Evolutionary conservation across 2,888 invertebrate species (phyloP).

Genomic region (Leucozona laternaria): DNA sequence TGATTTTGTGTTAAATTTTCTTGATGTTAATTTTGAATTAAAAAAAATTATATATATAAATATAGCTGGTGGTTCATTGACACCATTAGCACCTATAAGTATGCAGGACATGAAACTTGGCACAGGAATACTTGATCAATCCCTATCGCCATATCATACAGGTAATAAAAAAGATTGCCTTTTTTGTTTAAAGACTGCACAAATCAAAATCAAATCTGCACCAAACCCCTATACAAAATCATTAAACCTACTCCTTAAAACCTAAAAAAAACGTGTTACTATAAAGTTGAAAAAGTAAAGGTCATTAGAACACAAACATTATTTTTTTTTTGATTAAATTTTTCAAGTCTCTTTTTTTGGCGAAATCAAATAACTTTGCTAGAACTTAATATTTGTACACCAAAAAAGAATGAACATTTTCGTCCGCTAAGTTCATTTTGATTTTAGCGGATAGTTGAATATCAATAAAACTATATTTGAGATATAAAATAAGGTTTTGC

Average conservation of each 20-base stretch:
- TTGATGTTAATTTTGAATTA: neutral
- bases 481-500: no score
- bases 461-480: no score
- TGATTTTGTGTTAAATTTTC: constrained; percentile 21
- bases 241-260: neutral
- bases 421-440: no score
- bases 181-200: constrained; percentile 40
- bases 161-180: constrained; percentile 84
- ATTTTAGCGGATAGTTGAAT: no score
- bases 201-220: constrained; percentile 4
- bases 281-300: neutral
- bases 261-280: neutral
- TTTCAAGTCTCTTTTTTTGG: no score
- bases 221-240: neutral
- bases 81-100: constrained; percentile 89
- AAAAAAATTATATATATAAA: constrained; percentile 25
- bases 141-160: constrained; percentile 89
- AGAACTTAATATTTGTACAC: no score
- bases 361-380: no score
- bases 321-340: no score
- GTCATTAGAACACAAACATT: neutral
- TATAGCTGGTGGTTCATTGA: constrained; percentile 87
- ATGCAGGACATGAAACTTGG: constrained; percentile 91
- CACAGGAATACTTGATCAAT: constrained; percentile 87
- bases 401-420: no score